phyloP scores from a whole-genome alignment of 2,888 invertebrate species.

The Acanthococcus lagerstroemiae region DNA sequence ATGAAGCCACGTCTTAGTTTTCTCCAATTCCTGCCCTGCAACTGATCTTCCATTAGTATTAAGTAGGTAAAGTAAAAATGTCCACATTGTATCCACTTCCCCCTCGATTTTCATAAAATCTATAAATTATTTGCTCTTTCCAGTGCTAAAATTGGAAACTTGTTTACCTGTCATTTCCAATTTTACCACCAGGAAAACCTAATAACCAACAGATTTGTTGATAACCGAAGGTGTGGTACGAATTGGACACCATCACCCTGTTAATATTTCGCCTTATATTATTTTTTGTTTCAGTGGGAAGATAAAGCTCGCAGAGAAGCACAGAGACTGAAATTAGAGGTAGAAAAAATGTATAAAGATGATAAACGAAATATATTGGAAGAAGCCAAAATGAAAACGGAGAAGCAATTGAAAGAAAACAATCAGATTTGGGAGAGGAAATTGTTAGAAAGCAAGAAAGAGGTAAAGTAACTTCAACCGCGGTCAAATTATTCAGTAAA shows the following conservation, averaged over 20 bases:
- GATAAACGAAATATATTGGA: conserved; percentile 51
- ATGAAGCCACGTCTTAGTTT: too few species aligned
- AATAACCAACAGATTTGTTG: too few species aligned
- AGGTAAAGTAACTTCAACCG: conserved; percentile 42
- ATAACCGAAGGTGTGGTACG: background rate
- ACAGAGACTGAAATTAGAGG: conserved; percentile 51
- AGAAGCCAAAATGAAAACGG: conserved; percentile 48
- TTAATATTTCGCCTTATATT: background rate
- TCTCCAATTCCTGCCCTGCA: too few species aligned
- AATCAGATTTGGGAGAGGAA: conserved; percentile 49
- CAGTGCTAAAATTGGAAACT: too few species aligned
- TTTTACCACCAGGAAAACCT: too few species aligned
- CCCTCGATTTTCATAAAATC: too few species aligned
- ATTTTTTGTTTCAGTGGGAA: conserved; percentile 48
- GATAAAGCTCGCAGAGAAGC: conserved; percentile 53
- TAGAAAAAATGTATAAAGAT: conserved; percentile 52
- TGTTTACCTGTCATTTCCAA: too few species aligned
- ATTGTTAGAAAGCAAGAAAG: conserved; percentile 45
- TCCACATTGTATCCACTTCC: too few species aligned
- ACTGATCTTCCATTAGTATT: too few species aligned
- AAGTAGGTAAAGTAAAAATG: too few species aligned
- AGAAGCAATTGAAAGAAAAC: conserved; percentile 48
- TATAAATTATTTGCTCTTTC: background rate
- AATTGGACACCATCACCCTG: background rate
- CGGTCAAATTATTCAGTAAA: background rate